Evolutionary conservation across 2,888 invertebrate genomes (phyloP).

Genomic region (Drosophila colorata): DNA sequence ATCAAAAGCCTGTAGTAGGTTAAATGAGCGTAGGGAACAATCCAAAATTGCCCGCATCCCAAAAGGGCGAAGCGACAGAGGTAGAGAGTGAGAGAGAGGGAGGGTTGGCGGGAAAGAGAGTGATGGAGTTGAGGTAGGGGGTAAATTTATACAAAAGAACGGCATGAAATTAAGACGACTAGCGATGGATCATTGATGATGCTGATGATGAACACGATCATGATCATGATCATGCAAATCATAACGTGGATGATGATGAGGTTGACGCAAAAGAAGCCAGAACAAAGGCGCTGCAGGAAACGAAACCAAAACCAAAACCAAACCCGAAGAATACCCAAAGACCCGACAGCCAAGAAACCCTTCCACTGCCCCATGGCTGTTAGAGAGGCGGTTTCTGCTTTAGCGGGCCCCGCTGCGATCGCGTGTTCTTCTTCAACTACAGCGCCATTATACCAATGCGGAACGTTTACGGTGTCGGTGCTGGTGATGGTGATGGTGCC

Average conservation of each 20-base stretch:
- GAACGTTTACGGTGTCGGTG: conserved; percentile 72
- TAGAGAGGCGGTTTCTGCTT: conserved; percentile 39
- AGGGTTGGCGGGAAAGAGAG: background rate
- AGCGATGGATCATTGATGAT: conserved; percentile 68
- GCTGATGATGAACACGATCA: conserved; percentile 23
- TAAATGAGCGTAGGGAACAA: conserved; percentile 52
- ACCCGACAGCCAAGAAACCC: conserved; percentile 46
- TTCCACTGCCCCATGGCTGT: conserved; percentile 37
- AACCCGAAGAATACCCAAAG: conserved; percentile 14
- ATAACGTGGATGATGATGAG: conserved; percentile 10
- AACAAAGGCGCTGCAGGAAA: conserved; percentile 62
- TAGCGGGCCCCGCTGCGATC: conserved; percentile 57
- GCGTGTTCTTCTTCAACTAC: conserved; percentile 81
- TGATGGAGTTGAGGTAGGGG: conserved; percentile 5
- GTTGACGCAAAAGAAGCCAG: conserved; percentile 51
- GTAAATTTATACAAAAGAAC: conserved; percentile 57
- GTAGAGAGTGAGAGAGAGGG: conserved; percentile 1
- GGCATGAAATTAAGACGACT: conserved; percentile 75
- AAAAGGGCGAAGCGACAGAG: conserved; percentile 1
- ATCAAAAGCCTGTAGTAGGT: conserved; percentile 61
- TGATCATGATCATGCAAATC: conserved; percentile 7
- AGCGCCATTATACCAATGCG: conserved; percentile 77
- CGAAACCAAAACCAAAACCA: conserved; percentile 26
- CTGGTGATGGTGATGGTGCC: conserved; percentile 35
- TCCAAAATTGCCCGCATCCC: conserved; percentile 62